Percentiles rank a stretch among this genome's conserved stretches.
Evolutionary conservation across 2,113 vertebrate species (phyloP).

Genomic region (Phoxinus phoxinus): DNA sequence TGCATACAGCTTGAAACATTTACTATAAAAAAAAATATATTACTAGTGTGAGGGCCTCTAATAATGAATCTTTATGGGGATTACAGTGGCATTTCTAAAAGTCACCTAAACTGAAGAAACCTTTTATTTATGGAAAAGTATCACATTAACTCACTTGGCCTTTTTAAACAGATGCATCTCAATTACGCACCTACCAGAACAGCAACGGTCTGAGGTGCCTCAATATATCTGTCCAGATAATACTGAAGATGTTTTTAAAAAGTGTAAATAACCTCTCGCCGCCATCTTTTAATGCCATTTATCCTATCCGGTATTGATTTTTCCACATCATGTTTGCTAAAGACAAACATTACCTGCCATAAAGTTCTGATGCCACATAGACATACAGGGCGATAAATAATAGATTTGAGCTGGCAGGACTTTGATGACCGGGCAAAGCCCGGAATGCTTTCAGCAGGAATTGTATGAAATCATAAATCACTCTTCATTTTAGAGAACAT

Average conservation of each 20-base stretch:
- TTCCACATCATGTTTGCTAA: slow-evolving; percentile 78
- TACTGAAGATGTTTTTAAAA: slow-evolving; percentile 61
- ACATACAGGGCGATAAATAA: slow-evolving; percentile 83
- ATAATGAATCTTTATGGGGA: not conserved
- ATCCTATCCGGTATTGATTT: slow-evolving; percentile 72
- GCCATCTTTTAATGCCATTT: slow-evolving; percentile 65
- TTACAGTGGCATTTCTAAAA: not conserved
- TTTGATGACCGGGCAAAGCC: slow-evolving; percentile 86
- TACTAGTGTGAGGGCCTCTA: not conserved
- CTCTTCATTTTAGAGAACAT: slow-evolving; percentile 85
- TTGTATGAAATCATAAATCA: slow-evolving; percentile 88
- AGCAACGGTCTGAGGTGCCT: slow-evolving; percentile 8
- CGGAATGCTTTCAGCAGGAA: slow-evolving; percentile 83
- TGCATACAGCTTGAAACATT: not conserved
- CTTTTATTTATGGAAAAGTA: slow-evolving; percentile 11
- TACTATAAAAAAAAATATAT: not conserved
- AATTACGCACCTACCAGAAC: slow-evolving; percentile 43
- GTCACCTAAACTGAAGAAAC: not conserved
- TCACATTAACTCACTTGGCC: not conserved
- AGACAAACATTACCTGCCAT: slow-evolving; percentile 82
- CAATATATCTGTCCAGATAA: slow-evolving; percentile 53
- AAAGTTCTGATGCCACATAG: slow-evolving; percentile 78
- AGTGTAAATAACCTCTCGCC: slow-evolving; percentile 62
- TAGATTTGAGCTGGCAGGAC: slow-evolving; percentile 80
- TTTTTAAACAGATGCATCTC: slow-evolving; percentile 38